Evolutionary conservation across 2,888 invertebrate species (phyloP).

Genomic region (Sinopyrophorus schimmeli): DNA sequence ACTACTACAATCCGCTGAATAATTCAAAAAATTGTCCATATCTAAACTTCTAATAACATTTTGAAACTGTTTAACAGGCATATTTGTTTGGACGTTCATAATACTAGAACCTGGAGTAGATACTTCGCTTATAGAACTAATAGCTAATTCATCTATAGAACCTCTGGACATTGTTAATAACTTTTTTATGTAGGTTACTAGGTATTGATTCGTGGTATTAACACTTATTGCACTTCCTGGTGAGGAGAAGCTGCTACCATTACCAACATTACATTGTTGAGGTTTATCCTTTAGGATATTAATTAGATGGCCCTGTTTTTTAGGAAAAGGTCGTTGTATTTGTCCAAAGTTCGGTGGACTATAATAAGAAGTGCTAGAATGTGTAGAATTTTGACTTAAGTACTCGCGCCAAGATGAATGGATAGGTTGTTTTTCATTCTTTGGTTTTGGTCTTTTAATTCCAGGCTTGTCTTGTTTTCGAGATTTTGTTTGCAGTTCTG

Average conservation of each 20-base stretch:
- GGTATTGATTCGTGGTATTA: conserved; percentile 45
- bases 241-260: conserved; percentile 1
- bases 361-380: conserved; percentile 50
- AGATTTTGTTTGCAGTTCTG: too few species aligned
- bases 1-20: conserved; percentile 31
- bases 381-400: conserved; percentile 44
- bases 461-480: not conserved
- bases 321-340: not conserved
- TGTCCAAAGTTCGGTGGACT: conserved; percentile 51
- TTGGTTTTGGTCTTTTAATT: conserved; percentile 5
- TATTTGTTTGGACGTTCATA: conserved; percentile 54
- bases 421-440: conserved; percentile 10
- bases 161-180: conserved; percentile 59
- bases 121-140: conserved; percentile 55
- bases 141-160: conserved; percentile 56
- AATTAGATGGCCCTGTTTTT: conserved; percentile 6
- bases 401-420: conserved; percentile 45
- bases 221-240: conserved; percentile 1
- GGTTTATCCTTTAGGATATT: conserved; percentile 41
- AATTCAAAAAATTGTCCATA: conserved; percentile 37
- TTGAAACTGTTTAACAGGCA: conserved; percentile 33
- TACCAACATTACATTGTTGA: conserved; percentile 39
- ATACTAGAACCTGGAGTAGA: conserved; percentile 58
- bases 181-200: conserved; percentile 57
- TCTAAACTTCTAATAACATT: conserved; percentile 37